These are phyloP conservation scores for Grallaria varia DNA, from an alignment of 2,113 vertebrate species.

Conservation along the genomic window DNA sequence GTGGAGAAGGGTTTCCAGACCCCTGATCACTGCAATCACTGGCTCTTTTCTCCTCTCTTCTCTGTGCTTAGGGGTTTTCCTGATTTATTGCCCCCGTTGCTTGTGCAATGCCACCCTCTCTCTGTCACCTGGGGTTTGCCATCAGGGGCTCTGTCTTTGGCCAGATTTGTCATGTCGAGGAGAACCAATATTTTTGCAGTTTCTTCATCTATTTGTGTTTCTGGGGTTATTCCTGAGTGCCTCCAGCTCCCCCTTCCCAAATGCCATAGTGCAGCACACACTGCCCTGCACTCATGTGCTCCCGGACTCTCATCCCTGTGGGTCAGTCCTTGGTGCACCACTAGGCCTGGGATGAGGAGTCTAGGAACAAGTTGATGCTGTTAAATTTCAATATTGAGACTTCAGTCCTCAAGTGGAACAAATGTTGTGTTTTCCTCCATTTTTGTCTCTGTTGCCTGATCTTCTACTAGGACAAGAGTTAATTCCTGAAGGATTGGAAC, in stretches of 20 bases:
- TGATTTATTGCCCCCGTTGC: background rate
- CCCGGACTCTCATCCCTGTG: too few relatives aligned
- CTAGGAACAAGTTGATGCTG: background rate
- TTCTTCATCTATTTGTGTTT: background rate
- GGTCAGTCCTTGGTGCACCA: background rate
- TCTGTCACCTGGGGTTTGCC: background rate
- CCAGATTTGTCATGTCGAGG: background rate
- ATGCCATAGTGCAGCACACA: rapidly evolving
- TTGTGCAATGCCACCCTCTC: background rate
- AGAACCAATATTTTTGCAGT: background rate
- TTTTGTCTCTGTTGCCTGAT: background rate
- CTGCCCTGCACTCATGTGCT: rapidly evolving
- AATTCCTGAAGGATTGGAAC: background rate
- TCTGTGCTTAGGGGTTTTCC: background rate
- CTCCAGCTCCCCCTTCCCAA: background rate
- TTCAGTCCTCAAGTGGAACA: background rate
- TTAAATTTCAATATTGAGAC: background rate
- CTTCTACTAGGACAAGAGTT: background rate
- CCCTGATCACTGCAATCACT: background rate
- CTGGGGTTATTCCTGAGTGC: background rate
- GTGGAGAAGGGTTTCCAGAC: background rate
- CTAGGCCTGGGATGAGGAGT: background rate
- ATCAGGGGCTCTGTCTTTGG: background rate
- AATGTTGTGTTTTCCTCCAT: background rate
- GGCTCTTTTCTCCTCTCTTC: background rate